Evolutionary conservation across 1,140 invertebrate species (phyloP).

Genomic region (Aphaenogaster rudis): DNA sequence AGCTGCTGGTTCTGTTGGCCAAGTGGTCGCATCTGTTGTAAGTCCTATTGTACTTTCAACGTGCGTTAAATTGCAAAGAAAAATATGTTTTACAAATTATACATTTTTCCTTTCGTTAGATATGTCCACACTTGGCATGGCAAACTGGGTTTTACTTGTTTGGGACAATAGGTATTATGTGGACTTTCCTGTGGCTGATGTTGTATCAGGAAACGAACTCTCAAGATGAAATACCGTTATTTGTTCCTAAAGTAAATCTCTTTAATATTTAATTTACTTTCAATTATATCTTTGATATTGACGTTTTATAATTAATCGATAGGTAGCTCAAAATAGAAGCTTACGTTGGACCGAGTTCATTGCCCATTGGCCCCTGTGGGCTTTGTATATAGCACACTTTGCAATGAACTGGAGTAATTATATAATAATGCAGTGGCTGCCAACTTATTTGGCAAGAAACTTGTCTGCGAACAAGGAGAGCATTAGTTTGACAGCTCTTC

Average conservation of each 20-base stretch:
- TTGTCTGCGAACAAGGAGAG: constrained; percentile 91
- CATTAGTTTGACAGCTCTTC: constrained; percentile 93
- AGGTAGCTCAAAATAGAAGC: constrained; percentile 88
- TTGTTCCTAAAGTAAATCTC: constrained; percentile 89
- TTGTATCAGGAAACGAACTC: constrained; percentile 88
- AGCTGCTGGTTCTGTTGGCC: constrained; percentile 92
- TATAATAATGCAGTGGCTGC: constrained; percentile 95
- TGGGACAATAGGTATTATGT: constrained; percentile 91
- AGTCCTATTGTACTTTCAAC: constrained; percentile 72
- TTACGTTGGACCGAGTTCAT: constrained; percentile 91
- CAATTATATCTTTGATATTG: not conserved
- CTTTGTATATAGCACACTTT: constrained; percentile 93
- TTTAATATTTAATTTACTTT: not conserved
- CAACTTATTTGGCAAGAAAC: constrained; percentile 91
- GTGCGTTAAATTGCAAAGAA: not conserved
- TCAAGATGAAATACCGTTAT: constrained; percentile 90
- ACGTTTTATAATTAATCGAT: constrained; percentile 38
- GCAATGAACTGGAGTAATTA: constrained; percentile 95
- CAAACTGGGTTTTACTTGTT: constrained; percentile 92
- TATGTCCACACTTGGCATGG: constrained; percentile 90
- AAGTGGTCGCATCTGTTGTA: constrained; percentile 92
- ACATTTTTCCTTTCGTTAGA: constrained; percentile 77
- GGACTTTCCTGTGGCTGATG: constrained; percentile 90
- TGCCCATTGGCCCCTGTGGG: constrained; percentile 92
- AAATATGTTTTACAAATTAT: not conserved